Base-by-base conservation (phyloP, 2,888 invertebrate species). In the Caenorhabditis sp. region DNA sequence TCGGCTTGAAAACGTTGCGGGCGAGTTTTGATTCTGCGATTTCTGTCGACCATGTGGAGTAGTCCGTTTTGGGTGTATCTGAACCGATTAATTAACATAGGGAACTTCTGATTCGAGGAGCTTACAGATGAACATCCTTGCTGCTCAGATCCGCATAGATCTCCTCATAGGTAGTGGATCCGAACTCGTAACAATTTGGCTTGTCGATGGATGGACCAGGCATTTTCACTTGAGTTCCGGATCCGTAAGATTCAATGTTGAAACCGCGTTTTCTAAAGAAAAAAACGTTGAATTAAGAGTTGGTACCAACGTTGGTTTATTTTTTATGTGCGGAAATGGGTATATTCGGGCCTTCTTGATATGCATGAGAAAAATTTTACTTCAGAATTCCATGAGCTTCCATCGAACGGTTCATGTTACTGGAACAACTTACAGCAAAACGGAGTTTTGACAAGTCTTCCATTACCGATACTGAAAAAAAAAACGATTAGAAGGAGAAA, bases 341-440 rank as follows among this genome's bases (percentile, higher is more conserved):
- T n/a, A n/a, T n/a, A n/a, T n/a, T n/a, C n/a, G n/a, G n/a, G n/a
- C n/a, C n/a, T n/a, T n/a, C n/a, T n/a, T n/a, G n/a, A n/a, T n/a
- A n/a, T n/a, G n/a, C n/a, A n/a, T n/a, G n/a, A n/a, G n/a, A n/a
- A n/a, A n/a, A n/a, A n/a, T n/a, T n/a, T 92, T 93, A 95, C 95
- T 94, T 94, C 64, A 99, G 94, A 93, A 97, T 97, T 80, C 96
- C 96, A 94, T 99, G 99, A 19, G 98, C 98, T 94, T 99, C 99
- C 99, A 99, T 99, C 91, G 97, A 98, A 80, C 99, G 94, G 93
- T 99, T 99, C 97, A 99, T 99, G 93, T 99, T 99, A 92, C 97
- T 98, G 10, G 98, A 98, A 94, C 99, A 99, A 89, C 97, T 96
- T 74, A 99, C 97, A 28, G 98, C 98, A 90, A 98, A 90, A 1